Percentiles rank a stretch among this genome's conserved stretches.
Conservation (phyloP, 1,140 invertebrate genomes). For the Zaprionus nigranus region DNA sequence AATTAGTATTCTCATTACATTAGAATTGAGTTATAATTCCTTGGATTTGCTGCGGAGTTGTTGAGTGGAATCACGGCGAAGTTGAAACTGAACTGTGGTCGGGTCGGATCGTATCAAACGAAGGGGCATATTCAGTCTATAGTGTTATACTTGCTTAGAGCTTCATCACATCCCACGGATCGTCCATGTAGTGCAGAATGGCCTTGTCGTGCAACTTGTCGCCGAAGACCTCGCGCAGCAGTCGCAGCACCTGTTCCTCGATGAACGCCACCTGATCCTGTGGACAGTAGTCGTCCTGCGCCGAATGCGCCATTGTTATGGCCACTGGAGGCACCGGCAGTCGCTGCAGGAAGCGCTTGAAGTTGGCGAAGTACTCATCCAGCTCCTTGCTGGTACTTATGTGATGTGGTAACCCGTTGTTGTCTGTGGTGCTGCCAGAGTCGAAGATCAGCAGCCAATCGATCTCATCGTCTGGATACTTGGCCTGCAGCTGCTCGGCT, state of each 20-base stretch:
- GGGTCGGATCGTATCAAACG: neutral
- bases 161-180: constrained; percentile 83
- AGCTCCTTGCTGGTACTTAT: constrained; percentile 90
- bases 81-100: constrained; percentile 9
- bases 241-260: constrained; percentile 87
- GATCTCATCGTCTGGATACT: constrained; percentile 87
- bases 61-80: constrained; percentile 43
- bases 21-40: constrained; percentile 39
- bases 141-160: constrained; percentile 56
- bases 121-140: constrained; percentile 3
- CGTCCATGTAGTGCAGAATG: constrained; percentile 80
- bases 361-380: constrained; percentile 86
- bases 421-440: constrained; percentile 94
- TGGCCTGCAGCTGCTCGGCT: constrained; percentile 85
- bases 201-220: constrained; percentile 74
- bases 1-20: constrained; percentile 50
- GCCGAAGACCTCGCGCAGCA: constrained; percentile 80
- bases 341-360: constrained; percentile 87
- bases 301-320: constrained; percentile 92
- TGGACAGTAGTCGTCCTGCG: constrained; percentile 95
- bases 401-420: constrained; percentile 91
- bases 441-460: constrained; percentile 92
- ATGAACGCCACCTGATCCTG: constrained; percentile 90
- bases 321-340: constrained; percentile 88
- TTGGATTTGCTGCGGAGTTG: constrained; percentile 25